Base-by-base conservation (phyloP, 2,113 vertebrate species). In the Donacobius atricapilla region DNA sequence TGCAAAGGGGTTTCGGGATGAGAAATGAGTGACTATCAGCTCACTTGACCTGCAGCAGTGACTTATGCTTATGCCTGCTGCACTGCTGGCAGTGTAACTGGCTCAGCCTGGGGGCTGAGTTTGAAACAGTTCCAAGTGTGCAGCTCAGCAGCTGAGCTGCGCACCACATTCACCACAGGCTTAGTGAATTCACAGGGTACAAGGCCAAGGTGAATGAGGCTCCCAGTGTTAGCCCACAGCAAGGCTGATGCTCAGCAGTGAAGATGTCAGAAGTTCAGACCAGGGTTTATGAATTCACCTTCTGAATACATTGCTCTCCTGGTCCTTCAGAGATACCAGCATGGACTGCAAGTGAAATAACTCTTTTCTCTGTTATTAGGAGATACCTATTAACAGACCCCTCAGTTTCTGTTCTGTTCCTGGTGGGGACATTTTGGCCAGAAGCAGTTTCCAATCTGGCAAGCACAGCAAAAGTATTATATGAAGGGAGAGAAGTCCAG, bases 371-470 rank as follows among this genome's bases (percentile, higher is more conserved):
- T 70, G 24, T 80, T 95, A 68, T 87, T 90, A 82, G 89, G 79
- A 82, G 91, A n/a, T 91, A 71, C 17, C 76, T 96, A 61, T 94
- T 94, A 95, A 48, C 47, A 84, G 88, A 90, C 39, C 82, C 75
- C 47, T 96, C 83, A 58, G 82, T 93, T 94, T 87, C 68, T 93
- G 30, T 80, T 93, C 51, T 45, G 31, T 91, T 95, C 61, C 69
- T 95, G 63, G 33, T 6, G 6, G 66, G 76, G 63, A 73, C n/a
- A 13, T 85, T 77, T 93, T 92, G 85, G 86, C 91, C 80, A 94
- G 63, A 70, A 87, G 47, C 15, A 2, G 54, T 94, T 96, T 96
- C 58, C 92, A 96, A 92, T 94, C 86, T 95, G 95, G 90, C 94
- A 66, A 83, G 83, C 17, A 64, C 15, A 94, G 68, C 0, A 16